Evolutionary conservation across 1,140 invertebrate species (phyloP), one percentile per base, ranked within the genome.

Genomic region (Drosophila melanica): DNA sequence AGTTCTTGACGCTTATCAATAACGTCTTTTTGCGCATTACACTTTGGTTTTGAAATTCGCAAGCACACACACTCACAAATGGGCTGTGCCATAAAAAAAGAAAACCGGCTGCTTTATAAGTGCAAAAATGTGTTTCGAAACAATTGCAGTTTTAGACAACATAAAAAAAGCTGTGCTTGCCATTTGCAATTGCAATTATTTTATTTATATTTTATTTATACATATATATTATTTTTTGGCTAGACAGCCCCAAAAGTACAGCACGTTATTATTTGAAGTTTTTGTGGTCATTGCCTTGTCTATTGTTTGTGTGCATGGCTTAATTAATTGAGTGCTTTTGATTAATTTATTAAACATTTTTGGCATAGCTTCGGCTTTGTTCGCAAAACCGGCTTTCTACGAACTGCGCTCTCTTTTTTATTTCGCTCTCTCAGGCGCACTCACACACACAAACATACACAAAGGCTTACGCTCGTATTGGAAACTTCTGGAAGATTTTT

Each of bases 401-500:
- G 39, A 48, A 41, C 30, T 44, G 59, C 42, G 72, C 54, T 69
- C 58, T 68, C 37, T 51, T 55, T 45, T 53, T 59, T n/a, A n/a
- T n/a, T 70, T 60, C 42, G 20, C 41, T 33, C 16, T 39, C 16
- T 14, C 51, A 50, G 45, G 51, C 53, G 51, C 58, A 66, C 27
- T 33, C 33, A 5, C 33, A 44, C 11, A 67, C 41, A 39, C 18
- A 54, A 8, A 1, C 27, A 39, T 18, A 42, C 30, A 6, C 30
- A 10, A 4, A 30, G 14, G 37, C 14, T 69, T 70, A 12, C 30
- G 57, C 82, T 87, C 84, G 73, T 60, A 37, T 44, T 82, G 66
- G 84, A 87, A 87, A 68, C 79, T 87, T 87, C 84, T 87, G 53
- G 84, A 87, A 78, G 16, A 39, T 62, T 60, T 60, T 66, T 58